A percentile compares a stretch with the other conserved stretches of the same genome.
Evolutionary conservation across 2,113 vertebrate species (phyloP).

Genomic region (Sinocyclocheilus anophthalmus): DNA sequence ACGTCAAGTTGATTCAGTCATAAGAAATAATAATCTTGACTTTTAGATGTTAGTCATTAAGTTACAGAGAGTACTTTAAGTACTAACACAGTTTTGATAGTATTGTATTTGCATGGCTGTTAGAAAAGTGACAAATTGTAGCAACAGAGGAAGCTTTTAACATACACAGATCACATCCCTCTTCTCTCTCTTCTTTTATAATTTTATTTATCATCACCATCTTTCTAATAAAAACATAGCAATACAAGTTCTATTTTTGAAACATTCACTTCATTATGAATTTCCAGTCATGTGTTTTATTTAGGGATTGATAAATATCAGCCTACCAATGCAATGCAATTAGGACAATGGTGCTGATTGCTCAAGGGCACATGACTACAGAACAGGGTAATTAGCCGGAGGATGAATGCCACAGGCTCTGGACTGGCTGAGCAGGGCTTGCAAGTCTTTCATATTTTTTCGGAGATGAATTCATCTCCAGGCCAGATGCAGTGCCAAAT

Average conservation of each 20-base stretch:
- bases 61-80: neutral
- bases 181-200: neutral
- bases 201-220: neutral
- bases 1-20: neutral
- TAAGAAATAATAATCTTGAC: neutral
- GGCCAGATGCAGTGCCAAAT: slow-evolving; percentile 56
- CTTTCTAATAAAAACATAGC: neutral
- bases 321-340: neutral
- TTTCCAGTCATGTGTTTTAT: neutral
- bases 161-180: neutral
- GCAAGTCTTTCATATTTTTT: slow-evolving; percentile 64
- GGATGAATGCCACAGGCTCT: slow-evolving; percentile 53
- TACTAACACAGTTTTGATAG: too few species aligned
- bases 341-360: neutral
- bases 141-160: too few species aligned
- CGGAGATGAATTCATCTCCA: slow-evolving; percentile 64
- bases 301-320: slow-evolving; percentile 25
- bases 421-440: neutral
- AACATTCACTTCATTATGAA: neutral
- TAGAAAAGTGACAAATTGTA: too few species aligned
- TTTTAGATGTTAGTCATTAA: neutral
- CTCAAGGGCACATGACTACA: neutral
- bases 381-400: slow-evolving; percentile 52
- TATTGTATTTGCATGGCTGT: too few species aligned
- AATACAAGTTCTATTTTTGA: too few species aligned